Conservation (phyloP, 1,140 invertebrate genomes). For the Pogonus chalceus region DNA sequence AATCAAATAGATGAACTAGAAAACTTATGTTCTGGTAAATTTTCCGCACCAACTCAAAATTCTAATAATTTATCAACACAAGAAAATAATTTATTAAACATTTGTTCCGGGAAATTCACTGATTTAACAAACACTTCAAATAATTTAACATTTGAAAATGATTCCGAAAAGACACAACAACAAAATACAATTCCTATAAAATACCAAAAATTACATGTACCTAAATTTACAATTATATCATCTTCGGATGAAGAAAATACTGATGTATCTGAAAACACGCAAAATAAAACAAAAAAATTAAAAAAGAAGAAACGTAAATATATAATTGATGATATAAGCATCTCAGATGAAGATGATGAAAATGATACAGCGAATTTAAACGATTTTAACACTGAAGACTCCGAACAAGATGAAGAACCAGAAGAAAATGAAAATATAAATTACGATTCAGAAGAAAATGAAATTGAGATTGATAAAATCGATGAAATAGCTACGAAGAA, state of each 20-base stretch:
- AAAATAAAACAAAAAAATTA: constrained; percentile 30
- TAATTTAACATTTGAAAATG: constrained; percentile 20
- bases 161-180: constrained; percentile 24
- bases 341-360: constrained; percentile 32
- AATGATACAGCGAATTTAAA: constrained; percentile 32
- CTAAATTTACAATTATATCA: constrained; percentile 13
- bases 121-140: constrained; percentile 5
- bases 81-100: constrained; percentile 22
- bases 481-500: constrained; percentile 32
- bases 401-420: constrained; percentile 25
- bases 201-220: not conserved
- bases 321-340: constrained; percentile 28
- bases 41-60: constrained; percentile 20
- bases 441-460: constrained; percentile 71
- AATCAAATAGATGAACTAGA: constrained; percentile 42
- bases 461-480: constrained; percentile 37
- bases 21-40: constrained; percentile 42
- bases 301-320: constrained; percentile 26
- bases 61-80: constrained; percentile 20
- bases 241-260: constrained; percentile 41
- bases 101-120: constrained; percentile 32
- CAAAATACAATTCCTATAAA: not conserved
- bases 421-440: constrained; percentile 40
- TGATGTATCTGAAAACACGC: constrained; percentile 24
- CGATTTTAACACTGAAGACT: constrained; percentile 32